Percentiles rank a stretch among this genome's conserved stretches.
phyloP scores from a whole-genome alignment of 2,888 invertebrate genomes.

The Sarcophaga variegata region DNA sequence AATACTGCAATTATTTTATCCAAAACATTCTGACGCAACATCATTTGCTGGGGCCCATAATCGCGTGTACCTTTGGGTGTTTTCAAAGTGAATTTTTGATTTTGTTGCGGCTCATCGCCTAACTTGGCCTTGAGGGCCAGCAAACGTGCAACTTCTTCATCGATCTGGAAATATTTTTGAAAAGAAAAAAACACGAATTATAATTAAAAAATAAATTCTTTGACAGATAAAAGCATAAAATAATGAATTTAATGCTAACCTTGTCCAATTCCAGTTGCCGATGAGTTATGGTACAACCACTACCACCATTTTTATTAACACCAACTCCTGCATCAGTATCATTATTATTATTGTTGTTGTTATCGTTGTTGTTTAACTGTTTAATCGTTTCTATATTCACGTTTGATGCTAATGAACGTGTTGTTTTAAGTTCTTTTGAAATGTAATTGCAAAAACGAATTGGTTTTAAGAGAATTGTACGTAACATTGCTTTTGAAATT shows the following conservation, averaged over 20 bases:
- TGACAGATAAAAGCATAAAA: background rate
- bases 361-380: constrained; percentile 66
- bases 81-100: constrained; percentile 92
- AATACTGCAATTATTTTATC: constrained; percentile 94
- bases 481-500: constrained; percentile 75
- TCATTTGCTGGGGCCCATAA: constrained; percentile 97
- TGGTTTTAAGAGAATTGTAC: constrained; percentile 78
- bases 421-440: constrained; percentile 51
- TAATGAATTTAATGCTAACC: constrained; percentile 78
- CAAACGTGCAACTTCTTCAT: constrained; percentile 91
- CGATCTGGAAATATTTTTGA: constrained; percentile 85
- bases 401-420: constrained; percentile 50
- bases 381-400: constrained; percentile 50
- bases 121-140: constrained; percentile 90
- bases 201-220: constrained; percentile 37
- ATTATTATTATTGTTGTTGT: constrained; percentile 70
- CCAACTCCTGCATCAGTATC: constrained; percentile 75
- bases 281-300: constrained; percentile 75
- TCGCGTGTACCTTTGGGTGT: constrained; percentile 97
- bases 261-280: constrained; percentile 75
- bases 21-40: constrained; percentile 92
- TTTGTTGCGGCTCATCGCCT: constrained; percentile 84
- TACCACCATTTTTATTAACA: constrained; percentile 69
- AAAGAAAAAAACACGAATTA: constrained; percentile 38
- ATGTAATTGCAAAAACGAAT: constrained; percentile 69